Percentiles rank a stretch among this genome's conserved stretches.
Evolutionary conservation across 2,888 invertebrate species (phyloP).

Genomic region (Leucophenga maculata): DNA sequence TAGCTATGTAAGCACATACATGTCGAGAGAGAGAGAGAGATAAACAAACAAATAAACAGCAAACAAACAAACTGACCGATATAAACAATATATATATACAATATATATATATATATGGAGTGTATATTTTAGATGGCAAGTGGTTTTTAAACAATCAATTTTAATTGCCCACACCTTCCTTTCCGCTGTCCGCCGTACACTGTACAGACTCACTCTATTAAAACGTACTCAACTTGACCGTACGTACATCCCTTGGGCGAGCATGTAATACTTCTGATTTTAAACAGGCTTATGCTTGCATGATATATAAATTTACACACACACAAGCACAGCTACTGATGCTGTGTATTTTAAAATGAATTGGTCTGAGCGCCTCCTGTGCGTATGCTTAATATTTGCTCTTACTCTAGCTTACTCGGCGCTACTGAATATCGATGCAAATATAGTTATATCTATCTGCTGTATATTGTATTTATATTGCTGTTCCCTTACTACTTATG

Average conservation of each 20-base stretch:
- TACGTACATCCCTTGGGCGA: background rate
- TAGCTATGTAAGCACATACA: background rate
- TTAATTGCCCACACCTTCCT: constrained; percentile 7
- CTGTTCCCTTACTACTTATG: too few relatives aligned
- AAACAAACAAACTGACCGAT: background rate
- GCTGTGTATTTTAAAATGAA: too few relatives aligned
- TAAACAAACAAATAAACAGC: background rate
- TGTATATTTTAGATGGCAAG: constrained; percentile 2
- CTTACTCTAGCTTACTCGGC: too few relatives aligned
- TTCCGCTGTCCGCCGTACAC: too few relatives aligned
- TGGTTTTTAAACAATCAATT: constrained; percentile 19
- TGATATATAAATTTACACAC: background rate
- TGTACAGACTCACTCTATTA: background rate
- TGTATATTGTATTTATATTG: too few relatives aligned
- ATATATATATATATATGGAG: background rate
- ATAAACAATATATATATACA: background rate
- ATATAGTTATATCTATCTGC: too few relatives aligned
- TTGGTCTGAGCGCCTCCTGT: too few relatives aligned
- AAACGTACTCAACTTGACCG: background rate
- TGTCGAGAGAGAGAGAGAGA: background rate
- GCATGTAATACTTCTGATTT: background rate
- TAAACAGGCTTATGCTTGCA: constrained; percentile 11
- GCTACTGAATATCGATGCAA: too few relatives aligned
- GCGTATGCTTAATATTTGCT: too few relatives aligned
- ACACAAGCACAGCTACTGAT: too few relatives aligned